A percentile compares a stretch with the other conserved stretches of the same genome.
Evolutionary conservation across 2,888 invertebrate genomes (phyloP).

Genomic region (Hedya salicella): DNA sequence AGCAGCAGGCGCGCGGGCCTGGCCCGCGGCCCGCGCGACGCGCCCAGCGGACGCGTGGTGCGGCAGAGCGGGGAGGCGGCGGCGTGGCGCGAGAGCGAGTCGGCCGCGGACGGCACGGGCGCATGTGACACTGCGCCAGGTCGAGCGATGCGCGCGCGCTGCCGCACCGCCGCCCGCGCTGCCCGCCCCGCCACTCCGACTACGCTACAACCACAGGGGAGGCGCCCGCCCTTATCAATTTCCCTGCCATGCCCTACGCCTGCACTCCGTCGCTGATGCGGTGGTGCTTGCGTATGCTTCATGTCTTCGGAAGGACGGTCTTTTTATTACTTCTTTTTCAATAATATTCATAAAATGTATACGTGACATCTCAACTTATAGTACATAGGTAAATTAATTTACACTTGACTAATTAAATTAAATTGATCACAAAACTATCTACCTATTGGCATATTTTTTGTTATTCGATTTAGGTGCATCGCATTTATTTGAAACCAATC

Average conservation of each 20-base stretch:
- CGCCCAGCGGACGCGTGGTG: conserved; percentile 85
- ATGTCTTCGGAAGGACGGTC: too few species aligned
- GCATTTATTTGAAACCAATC: too few species aligned
- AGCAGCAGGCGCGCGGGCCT: conserved; percentile 85
- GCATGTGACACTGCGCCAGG: conserved; percentile 79
- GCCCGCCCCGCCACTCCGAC: conserved; percentile 53
- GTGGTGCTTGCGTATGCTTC: not conserved
- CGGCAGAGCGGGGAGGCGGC: conserved; percentile 82
- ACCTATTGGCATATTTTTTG: too few species aligned
- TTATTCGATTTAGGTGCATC: too few species aligned
- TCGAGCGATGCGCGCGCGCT: conserved; percentile 69
- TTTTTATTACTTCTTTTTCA: too few species aligned
- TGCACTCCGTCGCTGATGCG: not conserved
- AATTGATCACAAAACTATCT: too few species aligned
- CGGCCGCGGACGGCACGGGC: conserved; percentile 78
- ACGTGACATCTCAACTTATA: too few species aligned
- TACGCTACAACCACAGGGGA: conserved; percentile 53
- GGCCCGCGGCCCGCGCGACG: conserved; percentile 85
- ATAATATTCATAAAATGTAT: too few species aligned
- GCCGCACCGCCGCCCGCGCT: conserved; percentile 51
- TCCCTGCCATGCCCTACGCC: conserved; percentile 15
- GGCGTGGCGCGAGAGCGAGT: conserved; percentile 79
- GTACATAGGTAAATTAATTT: too few species aligned
- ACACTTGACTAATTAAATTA: too few species aligned
- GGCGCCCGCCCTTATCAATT: conserved; percentile 48